Evolutionary conservation across 2,113 vertebrate genomes (phyloP).

Genomic region (Raja brachyura): DNA sequence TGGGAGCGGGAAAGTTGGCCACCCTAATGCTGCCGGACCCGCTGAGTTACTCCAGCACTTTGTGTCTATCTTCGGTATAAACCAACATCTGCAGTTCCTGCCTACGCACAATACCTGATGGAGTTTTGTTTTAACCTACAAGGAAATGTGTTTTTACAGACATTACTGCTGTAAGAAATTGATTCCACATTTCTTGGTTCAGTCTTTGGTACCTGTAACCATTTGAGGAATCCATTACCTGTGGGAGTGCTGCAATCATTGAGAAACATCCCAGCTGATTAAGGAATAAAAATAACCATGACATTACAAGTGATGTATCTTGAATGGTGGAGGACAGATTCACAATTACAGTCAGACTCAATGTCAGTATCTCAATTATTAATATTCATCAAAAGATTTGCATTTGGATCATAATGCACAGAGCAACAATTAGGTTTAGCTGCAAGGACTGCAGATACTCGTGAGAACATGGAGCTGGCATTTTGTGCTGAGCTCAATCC

Average conservation of each 20-base stretch:
- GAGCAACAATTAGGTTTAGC: not conserved
- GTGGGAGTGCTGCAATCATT: not conserved
- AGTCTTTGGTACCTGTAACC: not conserved
- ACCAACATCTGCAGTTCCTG: too few species aligned
- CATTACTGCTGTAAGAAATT: not conserved
- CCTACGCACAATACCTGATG: too few species aligned
- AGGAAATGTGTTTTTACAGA: not conserved
- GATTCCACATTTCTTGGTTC: not conserved
- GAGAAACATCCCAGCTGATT: not conserved
- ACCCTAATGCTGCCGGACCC: too few species aligned
- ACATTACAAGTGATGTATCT: not conserved
- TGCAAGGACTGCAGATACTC: not conserved
- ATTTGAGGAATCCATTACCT: not conserved
- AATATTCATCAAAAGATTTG: constrained; percentile 20
- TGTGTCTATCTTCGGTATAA: too few species aligned
- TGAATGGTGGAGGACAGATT: not conserved
- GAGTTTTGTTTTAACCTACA: too few species aligned
- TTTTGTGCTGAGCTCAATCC: not conserved
- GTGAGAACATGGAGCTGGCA: too few species aligned
- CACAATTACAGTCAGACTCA: not conserved
- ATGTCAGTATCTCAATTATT: not conserved
- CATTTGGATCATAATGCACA: constrained; percentile 12
- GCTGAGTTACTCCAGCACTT: too few species aligned
- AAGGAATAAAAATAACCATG: constrained; percentile 8
- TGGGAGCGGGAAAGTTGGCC: too few species aligned